These are phyloP conservation scores for Zaprionus lachaisei DNA, from an alignment of 1,140 invertebrate species.

Conservation along the genomic window DNA sequence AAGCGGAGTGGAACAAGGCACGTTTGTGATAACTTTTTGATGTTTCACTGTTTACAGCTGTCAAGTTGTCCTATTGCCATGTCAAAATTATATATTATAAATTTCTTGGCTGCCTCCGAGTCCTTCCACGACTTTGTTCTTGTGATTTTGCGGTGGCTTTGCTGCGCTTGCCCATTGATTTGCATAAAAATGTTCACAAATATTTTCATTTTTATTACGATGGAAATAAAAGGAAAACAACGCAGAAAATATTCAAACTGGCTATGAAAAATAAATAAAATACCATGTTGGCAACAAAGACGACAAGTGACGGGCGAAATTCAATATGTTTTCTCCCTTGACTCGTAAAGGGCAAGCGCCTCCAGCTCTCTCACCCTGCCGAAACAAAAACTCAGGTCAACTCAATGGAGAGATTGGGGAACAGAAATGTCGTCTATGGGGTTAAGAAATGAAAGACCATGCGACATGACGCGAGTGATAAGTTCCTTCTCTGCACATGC, in stretches of 20 bases:
- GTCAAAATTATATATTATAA: conserved; percentile 77
- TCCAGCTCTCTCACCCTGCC: neutral
- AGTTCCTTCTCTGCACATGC: neutral
- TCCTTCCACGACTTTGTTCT: neutral
- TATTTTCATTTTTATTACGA: conserved; percentile 72
- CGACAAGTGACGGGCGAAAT: conserved; percentile 56
- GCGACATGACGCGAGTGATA: neutral
- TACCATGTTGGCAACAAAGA: conserved; percentile 22
- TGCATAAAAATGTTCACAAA: conserved; percentile 80
- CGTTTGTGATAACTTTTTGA: conserved; percentile 75
- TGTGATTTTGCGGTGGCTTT: conserved; percentile 41
- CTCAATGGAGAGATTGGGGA: neutral
- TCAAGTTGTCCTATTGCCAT: conserved; percentile 73
- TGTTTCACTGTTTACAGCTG: conserved; percentile 75
- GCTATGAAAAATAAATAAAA: conserved; percentile 23
- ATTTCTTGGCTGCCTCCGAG: conserved; percentile 41
- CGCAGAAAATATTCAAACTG: conserved; percentile 42
- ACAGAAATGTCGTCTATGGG: neutral
- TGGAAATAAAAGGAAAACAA: conserved; percentile 35
- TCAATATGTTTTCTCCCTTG: conserved; percentile 61
- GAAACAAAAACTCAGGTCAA: neutral
- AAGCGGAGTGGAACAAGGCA: conserved; percentile 9
- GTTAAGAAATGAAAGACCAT: neutral
- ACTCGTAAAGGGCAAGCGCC: conserved; percentile 19
- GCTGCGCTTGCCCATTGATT: conserved; percentile 55